phyloP scores from a whole-genome alignment of 1,140 invertebrate species.

The Pemphigus obesinymphae region DNA sequence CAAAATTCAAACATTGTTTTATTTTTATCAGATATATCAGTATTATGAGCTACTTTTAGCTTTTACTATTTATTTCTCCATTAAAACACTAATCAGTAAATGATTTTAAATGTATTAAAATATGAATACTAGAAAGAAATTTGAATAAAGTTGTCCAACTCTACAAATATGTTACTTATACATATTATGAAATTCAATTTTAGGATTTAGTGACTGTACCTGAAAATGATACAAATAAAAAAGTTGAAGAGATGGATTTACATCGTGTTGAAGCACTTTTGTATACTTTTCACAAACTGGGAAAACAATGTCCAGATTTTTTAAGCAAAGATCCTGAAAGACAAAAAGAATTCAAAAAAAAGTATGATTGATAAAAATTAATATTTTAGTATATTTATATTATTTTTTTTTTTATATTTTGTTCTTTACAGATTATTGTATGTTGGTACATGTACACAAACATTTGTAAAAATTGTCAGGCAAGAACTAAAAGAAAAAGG shows the following conservation, averaged over 20 bases:
- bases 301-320: conserved; percentile 72
- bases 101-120: too few species aligned
- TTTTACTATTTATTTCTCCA: too few species aligned
- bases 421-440: conserved; percentile 70
- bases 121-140: too few species aligned
- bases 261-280: conserved; percentile 90
- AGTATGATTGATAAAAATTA: conserved; percentile 51
- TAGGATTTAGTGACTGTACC: conserved; percentile 35
- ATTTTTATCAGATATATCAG: too few species aligned
- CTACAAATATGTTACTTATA: conserved; percentile 51
- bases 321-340: conserved; percentile 71
- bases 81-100: too few species aligned
- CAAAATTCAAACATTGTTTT: too few species aligned
- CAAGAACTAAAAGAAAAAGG: conserved; percentile 78
- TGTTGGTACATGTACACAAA: conserved; percentile 85
- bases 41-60: too few species aligned
- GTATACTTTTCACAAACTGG: conserved; percentile 83
- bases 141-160: too few species aligned
- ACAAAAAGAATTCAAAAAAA: conserved; percentile 80
- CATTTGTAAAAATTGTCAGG: conserved; percentile 84
- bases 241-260: conserved; percentile 63
- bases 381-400: background rate
- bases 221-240: conserved; percentile 17
- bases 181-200: background rate
- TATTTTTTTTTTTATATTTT: background rate